Conservation (phyloP, 2,113 vertebrate species). For the Alectura lathami region DNA sequence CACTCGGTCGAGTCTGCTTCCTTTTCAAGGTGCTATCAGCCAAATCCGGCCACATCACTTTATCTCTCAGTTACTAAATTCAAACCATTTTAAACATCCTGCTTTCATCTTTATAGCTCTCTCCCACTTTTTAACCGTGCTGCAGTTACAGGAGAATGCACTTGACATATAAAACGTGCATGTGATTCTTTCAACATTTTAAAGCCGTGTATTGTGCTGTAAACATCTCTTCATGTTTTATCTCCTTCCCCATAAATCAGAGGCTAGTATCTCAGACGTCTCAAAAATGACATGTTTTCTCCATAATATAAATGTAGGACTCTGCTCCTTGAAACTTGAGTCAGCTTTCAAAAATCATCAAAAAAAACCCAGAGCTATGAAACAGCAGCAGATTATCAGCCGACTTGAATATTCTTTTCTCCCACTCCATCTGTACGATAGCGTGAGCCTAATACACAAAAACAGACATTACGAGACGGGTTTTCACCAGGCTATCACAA, state of each 20-base stretch:
- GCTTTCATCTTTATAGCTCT: constrained; percentile 65
- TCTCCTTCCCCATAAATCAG: constrained; percentile 66
- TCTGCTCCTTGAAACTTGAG: constrained; percentile 32
- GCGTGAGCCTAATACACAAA: background rate
- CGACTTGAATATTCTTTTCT: background rate
- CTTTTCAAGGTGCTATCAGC: constrained; percentile 43
- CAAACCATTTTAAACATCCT: constrained; percentile 64
- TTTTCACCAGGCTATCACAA: background rate
- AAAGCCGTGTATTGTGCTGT: constrained; percentile 41
- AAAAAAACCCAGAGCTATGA: background rate
- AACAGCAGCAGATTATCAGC: background rate
- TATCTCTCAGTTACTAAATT: constrained; percentile 60
- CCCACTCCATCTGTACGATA: background rate
- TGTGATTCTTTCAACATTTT: constrained; percentile 57
- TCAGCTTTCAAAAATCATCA: constrained; percentile 64
- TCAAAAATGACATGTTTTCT: constrained; percentile 51
- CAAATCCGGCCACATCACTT: constrained; percentile 38
- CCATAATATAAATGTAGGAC: constrained; percentile 47
- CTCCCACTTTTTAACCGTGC: constrained; percentile 46
- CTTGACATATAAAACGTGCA: constrained; percentile 57
- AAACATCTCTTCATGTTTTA: constrained; percentile 66
- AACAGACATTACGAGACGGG: background rate
- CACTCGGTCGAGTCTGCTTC: background rate
- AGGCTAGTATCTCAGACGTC: constrained; percentile 52
- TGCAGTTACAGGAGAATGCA: constrained; percentile 29